Evolutionary conservation across 2,113 vertebrate genomes (phyloP).

Genomic region (Theropithecus gelada): DNA sequence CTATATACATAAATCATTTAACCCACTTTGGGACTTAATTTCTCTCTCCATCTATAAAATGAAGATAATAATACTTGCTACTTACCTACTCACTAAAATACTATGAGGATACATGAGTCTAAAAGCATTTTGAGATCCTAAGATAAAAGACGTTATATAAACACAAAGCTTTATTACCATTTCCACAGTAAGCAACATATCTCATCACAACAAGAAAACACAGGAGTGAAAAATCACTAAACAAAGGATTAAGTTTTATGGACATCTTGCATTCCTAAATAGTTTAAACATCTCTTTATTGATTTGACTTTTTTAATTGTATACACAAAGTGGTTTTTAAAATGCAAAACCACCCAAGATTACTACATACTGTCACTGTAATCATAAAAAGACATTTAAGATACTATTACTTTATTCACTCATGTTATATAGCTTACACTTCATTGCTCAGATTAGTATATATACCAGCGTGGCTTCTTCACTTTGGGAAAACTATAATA

Average conservation of each 20-base stretch:
- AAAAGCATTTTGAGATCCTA: slow-evolving; percentile 52
- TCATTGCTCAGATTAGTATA: slow-evolving; percentile 19
- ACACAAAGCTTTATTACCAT: slow-evolving; percentile 37
- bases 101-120: slow-evolving; percentile 3
- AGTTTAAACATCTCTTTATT: slow-evolving; percentile 38
- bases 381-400: not conserved
- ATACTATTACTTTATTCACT: not conserved
- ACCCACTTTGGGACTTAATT: slow-evolving; percentile 16
- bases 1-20: not conserved
- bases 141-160: slow-evolving; percentile 31
- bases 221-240: slow-evolving; percentile 19
- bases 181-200: slow-evolving; percentile 38
- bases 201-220: slow-evolving; percentile 20
- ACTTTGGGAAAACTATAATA: not conserved
- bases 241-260: slow-evolving; percentile 24
- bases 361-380: not conserved
- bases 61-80: slow-evolving; percentile 32
- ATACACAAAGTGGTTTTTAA: not conserved
- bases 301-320: not conserved
- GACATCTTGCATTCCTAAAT: slow-evolving; percentile 27
- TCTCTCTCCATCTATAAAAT: slow-evolving; percentile 53
- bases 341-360: not conserved
- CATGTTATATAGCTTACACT: not conserved
- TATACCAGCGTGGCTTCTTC: not conserved
- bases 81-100: slow-evolving; percentile 23